Evolutionary conservation across 2,888 invertebrate genomes (phyloP).

Genomic region (Cordilura impudica): DNA sequence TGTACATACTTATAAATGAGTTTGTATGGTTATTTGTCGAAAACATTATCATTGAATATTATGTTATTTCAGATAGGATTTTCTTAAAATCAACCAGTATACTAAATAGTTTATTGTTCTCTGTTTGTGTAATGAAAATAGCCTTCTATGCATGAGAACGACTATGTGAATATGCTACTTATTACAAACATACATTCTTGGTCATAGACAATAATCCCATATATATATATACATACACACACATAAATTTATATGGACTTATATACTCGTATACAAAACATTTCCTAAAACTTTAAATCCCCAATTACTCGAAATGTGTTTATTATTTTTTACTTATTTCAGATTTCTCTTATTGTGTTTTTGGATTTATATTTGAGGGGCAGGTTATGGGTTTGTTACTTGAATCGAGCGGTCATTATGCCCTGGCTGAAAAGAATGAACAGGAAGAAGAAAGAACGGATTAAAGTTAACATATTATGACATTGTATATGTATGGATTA

Average conservation of each 20-base stretch:
- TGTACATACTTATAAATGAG: too few species aligned
- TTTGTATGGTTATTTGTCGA: conserved; percentile 37
- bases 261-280: conserved; percentile 23
- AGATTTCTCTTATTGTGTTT: conserved; percentile 38
- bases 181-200: too few species aligned
- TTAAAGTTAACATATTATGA: conserved; percentile 63
- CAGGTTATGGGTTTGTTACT: too few species aligned
- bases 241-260: conserved; percentile 40
- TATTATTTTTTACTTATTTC: conserved; percentile 55
- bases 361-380: background rate
- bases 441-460: background rate
- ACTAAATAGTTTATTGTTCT: conserved; percentile 45
- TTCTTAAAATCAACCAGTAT: conserved; percentile 46
- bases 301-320: conserved; percentile 56
- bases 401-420: background rate
- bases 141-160: conserved; percentile 1
- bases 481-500: conserved; percentile 62
- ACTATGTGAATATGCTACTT: background rate
- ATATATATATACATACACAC: background rate
- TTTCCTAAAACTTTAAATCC: conserved; percentile 54
- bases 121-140: conserved; percentile 1
- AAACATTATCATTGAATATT: conserved; percentile 53
- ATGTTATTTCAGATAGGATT: conserved; percentile 59
- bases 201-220: background rate
- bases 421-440: background rate